Percentiles rank a stretch among this genome's conserved stretches.
Evolutionary conservation across 2,113 vertebrate species (phyloP).

Genomic region (Hippocampus guttulatus): DNA sequence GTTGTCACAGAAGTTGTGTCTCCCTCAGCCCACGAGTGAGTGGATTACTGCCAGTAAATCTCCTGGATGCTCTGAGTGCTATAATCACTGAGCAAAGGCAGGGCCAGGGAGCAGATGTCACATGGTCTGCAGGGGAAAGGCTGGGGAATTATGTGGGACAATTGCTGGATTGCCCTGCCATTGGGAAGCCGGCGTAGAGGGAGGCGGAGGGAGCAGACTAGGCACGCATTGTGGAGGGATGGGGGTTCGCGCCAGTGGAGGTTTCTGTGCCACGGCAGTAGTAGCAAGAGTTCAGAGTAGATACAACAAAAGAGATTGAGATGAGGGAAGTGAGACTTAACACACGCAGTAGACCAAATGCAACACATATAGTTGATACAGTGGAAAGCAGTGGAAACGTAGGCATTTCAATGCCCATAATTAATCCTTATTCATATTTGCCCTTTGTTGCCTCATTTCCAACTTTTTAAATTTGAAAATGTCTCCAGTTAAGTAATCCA

Average conservation of each 20-base stretch:
- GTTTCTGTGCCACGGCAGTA: conserved; percentile 26
- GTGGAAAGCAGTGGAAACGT: background rate
- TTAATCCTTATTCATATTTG: background rate
- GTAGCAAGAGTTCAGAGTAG: conserved; percentile 31
- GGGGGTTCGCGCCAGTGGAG: background rate
- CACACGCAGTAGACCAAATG: background rate
- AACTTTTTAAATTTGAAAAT: too few relatives aligned
- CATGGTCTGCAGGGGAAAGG: conserved; percentile 66
- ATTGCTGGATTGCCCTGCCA: conserved; percentile 60
- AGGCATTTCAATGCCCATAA: background rate
- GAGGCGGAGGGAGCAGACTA: conserved; percentile 15
- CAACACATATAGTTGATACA: conserved; percentile 12
- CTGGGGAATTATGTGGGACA: conserved; percentile 70
- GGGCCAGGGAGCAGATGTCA: conserved; percentile 72
- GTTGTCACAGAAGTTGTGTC: conserved; percentile 45
- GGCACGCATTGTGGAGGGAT: conserved; percentile 3
- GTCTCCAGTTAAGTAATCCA: background rate
- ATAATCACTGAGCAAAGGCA: conserved; percentile 69
- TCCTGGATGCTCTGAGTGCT: conserved; percentile 70
- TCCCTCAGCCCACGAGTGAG: conserved; percentile 57
- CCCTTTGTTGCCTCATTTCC: background rate
- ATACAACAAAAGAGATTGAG: conserved; percentile 37
- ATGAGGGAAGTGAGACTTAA: conserved; percentile 8
- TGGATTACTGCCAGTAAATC: conserved; percentile 76
- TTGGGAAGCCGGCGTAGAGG: conserved; percentile 32